Evolutionary conservation across 2,888 invertebrate genomes (phyloP), one percentile per base, ranked within the genome.

Genomic region (Drosophila anomelani): DNA sequence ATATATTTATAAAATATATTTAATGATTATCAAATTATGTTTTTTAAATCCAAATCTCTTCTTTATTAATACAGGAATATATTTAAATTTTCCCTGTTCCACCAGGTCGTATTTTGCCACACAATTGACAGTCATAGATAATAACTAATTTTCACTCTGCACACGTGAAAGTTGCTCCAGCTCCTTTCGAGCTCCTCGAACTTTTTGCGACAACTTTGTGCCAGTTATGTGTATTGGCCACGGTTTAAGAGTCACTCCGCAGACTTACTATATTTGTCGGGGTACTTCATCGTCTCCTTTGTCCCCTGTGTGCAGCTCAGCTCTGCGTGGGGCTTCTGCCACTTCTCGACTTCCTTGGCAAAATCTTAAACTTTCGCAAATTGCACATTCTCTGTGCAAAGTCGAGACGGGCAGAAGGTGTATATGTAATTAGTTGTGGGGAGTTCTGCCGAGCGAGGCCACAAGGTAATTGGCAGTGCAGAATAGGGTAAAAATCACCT

Each of bases 131-230:
- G 34, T 63, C 73, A 56, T 57, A 80, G 80, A 84, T 66, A 82
- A 85, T 85, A 79, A 82, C 82, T 79, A 84, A 84, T 85, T 84
- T 85, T 76, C 73, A 62, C 75, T 59, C 34, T 29, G 67, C 58
- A 62, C 66, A 73, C 57, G 64, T 64, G 54, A 57, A 74, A 80
- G 54, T 78, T 80, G 56, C 41, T 29, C 32, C n/a, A 39, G 38
- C 39, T 39, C 13, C 39, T 32, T 3, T 53, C 26, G 17, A 63
- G 20, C 15, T 54, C 17, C 10, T 32, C 26, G 20, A 77, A 80
- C 63, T 78, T 80, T 63, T 39, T 49, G 55, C 73, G 59, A 59
- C 69, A 73, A 76, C 66, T 79, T 79, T 55, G 49, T 63, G 36
- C 47, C 70, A 69, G 76, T 73, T 56, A 62, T 54, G 62, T 62